phyloP scores from a whole-genome alignment of 2,888 invertebrate genomes.

The Drosophila percnosoma region DNA sequence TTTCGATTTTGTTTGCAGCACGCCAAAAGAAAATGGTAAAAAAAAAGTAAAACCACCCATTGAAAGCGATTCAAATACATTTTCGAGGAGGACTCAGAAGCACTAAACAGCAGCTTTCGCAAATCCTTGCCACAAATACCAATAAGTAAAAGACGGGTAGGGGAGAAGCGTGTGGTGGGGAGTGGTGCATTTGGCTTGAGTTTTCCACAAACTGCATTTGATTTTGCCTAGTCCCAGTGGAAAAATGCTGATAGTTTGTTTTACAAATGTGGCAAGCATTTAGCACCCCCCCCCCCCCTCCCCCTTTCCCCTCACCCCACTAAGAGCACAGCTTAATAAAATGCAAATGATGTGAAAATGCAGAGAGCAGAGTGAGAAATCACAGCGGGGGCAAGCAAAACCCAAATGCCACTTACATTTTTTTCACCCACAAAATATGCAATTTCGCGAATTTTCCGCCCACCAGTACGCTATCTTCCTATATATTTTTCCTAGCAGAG shows the following conservation, averaged over 20 bases:
- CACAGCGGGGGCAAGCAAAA: slow-evolving; percentile 26
- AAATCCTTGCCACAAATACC: slow-evolving; percentile 54
- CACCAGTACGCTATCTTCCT: neutral
- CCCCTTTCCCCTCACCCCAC: neutral
- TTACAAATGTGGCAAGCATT: slow-evolving; percentile 45
- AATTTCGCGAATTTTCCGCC: slow-evolving; percentile 18
- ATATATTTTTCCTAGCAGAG: slow-evolving; percentile 7
- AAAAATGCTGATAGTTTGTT: slow-evolving; percentile 52
- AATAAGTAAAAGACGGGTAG: slow-evolving; percentile 30
- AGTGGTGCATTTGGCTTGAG: neutral
- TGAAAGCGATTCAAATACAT: slow-evolving; percentile 3
- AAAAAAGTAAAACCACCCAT: neutral
- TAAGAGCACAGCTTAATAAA: slow-evolving; percentile 58
- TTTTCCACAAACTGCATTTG: slow-evolving; percentile 24
- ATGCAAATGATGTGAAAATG: slow-evolving; percentile 76
- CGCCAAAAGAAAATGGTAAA: neutral
- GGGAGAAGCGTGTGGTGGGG: too few species aligned
- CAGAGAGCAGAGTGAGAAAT: slow-evolving; percentile 3
- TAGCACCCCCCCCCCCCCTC: neutral
- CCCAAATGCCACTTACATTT: slow-evolving; percentile 63
- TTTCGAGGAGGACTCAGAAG: neutral
- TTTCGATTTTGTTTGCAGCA: slow-evolving; percentile 1
- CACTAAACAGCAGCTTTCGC: neutral
- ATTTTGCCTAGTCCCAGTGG: slow-evolving; percentile 31
- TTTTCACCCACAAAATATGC: slow-evolving; percentile 24